These are phyloP conservation scores for Drosophila kanapiae DNA, from an alignment of 1,140 invertebrate species.

Conservation along the genomic window DNA sequence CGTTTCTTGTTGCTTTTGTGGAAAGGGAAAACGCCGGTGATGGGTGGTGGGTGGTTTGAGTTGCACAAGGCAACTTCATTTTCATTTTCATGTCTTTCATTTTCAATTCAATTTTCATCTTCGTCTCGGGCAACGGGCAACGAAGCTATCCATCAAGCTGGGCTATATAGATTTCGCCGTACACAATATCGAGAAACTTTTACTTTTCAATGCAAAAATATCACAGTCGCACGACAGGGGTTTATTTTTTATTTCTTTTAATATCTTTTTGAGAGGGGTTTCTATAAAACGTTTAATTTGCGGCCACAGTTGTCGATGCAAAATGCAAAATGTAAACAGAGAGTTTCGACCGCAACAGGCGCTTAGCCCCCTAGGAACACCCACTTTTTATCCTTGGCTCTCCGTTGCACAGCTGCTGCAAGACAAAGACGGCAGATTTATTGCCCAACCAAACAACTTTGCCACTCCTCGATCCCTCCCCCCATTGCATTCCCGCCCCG, in stretches of 20 bases:
- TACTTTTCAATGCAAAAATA: constrained; percentile 44
- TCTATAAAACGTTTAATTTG: constrained; percentile 34
- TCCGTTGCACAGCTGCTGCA: constrained; percentile 19
- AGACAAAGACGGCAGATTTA: constrained; percentile 38
- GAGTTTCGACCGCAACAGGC: constrained; percentile 31
- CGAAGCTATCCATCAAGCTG: constrained; percentile 14
- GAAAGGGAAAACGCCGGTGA: background rate
- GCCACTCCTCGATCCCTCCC: constrained; percentile 22
- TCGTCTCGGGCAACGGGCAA: constrained; percentile 7
- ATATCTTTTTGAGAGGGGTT: background rate
- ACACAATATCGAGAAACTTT: constrained; percentile 37
- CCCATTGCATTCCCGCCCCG: background rate
- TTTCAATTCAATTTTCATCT: constrained; percentile 22
- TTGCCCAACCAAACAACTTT: constrained; percentile 38
- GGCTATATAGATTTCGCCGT: constrained; percentile 23
- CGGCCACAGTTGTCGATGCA: constrained; percentile 10
- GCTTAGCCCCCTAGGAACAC: background rate
- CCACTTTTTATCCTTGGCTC: constrained; percentile 22
- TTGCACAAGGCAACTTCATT: constrained; percentile 46
- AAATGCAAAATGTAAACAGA: constrained; percentile 28
- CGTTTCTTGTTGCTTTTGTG: too few species aligned
- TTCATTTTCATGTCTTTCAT: constrained; percentile 38
- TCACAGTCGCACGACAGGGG: background rate
- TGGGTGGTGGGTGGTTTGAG: constrained; percentile 1
- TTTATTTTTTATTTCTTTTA: background rate